Evolutionary conservation across 2,888 invertebrate species (phyloP).

Genomic region (Dorcus hopei): DNA sequence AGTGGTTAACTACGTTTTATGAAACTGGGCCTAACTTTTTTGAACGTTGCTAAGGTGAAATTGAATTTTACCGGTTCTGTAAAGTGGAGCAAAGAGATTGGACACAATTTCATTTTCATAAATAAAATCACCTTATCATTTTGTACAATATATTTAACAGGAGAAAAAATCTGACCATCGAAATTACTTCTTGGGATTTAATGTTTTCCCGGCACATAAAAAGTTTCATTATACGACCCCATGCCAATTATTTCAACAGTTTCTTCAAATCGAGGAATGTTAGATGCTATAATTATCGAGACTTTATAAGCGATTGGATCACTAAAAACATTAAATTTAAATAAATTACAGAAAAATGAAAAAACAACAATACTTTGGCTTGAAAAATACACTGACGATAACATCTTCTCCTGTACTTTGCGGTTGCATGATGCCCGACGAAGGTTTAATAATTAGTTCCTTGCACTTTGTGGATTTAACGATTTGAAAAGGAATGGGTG

Average conservation of each 20-base stretch:
- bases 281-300: constrained; percentile 20
- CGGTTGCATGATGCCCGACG: constrained; percentile 15
- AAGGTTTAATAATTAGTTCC: constrained; percentile 5
- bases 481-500: constrained; percentile 3
- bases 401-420: constrained; percentile 8
- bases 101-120: no score
- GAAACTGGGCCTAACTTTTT: no score
- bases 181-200: background rate
- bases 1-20: no score
- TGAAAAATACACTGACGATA: constrained; percentile 17
- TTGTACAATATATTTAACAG: no score
- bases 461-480: constrained; percentile 7
- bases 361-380: constrained; percentile 19
- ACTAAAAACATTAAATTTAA: constrained; percentile 10
- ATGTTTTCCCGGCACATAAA: constrained; percentile 19
- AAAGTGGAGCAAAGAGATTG: no score
- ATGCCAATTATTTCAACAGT: constrained; percentile 18
- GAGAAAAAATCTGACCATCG: no score
- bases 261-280: constrained; percentile 19
- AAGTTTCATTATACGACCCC: constrained; percentile 25
- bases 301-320: constrained; percentile 22
- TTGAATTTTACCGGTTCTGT: no score
- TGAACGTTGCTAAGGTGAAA: no score
- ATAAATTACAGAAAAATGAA: background rate
- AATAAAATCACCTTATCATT: no score